Base-by-base conservation (phyloP, 2,888 invertebrate genomes). In the Rotaria magnacalcarata region DNA sequence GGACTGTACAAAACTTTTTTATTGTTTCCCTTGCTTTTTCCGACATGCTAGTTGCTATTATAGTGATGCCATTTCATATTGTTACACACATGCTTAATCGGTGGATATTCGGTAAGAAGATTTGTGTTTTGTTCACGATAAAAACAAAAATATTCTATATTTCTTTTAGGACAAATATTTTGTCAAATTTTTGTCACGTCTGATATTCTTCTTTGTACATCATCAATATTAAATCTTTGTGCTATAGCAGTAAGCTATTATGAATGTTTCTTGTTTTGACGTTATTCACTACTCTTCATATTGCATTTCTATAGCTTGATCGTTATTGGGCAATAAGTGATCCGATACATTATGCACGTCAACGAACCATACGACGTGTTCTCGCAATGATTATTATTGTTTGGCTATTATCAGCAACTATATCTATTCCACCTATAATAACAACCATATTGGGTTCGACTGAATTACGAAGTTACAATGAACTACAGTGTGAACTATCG, bases 401-500 rank as follows among this genome's bases (percentile, higher is more conserved):
- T 24, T 87, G 87, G 87, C 16, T 67, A 27, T 56, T 85, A 54
- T 84, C 84, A 10, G 87, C 87, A 21, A n/a, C 85, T 10, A 84
- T 87, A n/a, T 87, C 87, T 19, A 41, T 87, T 5, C 87, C 87
- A 14, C 85, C 85, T 8, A 84, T 87, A 7, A 80, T 80, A n/a
- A n/a, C 80, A 47, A 47, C 24, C 7, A 43, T 80, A 16, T 8
- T 80, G 6, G 80, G 80, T 47, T 80, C 80, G 1, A 2, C 10
- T 47, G 47, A 80, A 47, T 80, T 80, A 47, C 7, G 11, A 24
- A 80, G 21, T 47, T 80, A 47, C 34, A 80, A 80, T 80, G 88
- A 88, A 27, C 85, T 88, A 85, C 84, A 85, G 8, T 92, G 92
- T 87, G 90, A 90, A 87, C 92, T 98, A 86, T 96, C 96, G 3